Evolutionary conservation across 2,113 vertebrate species (phyloP), one percentile per base, ranked within the genome.

Genomic region (Ellobius talpinus): DNA sequence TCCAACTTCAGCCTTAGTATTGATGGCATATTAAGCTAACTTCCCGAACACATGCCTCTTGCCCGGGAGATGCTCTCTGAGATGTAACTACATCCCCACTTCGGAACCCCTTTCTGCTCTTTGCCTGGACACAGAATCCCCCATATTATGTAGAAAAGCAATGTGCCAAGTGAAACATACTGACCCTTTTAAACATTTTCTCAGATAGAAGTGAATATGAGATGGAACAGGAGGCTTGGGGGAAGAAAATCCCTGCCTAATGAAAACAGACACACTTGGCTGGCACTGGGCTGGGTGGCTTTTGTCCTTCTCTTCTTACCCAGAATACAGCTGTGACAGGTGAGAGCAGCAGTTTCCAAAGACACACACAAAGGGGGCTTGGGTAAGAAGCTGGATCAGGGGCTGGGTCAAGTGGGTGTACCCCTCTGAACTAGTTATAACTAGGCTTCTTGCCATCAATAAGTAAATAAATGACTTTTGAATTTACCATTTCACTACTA

Each of bases 31-130:
- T 85, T 45, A 65, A n/a, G 52, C 39, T 88, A 76, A 87, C 77
- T 89, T 96, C 73, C 13, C 23, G 87, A 93, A 87, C 19, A 90
- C 36, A 50, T 73, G 79, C 76, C 42, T 81, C 65, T 87, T 52
- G 3, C 63, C 89, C 24, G 23, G 78, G 42, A 94, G 33, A 73
- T 58, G 42, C 11, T 47, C 7, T 70, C 87, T 36, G 42, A 47
- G 73, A 55, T 39, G 55, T n/a, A 14, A 21, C 61, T 24, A 19
- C 58, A 16, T 74, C 39, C 29, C 31, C 76, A 55, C 52, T 65
- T 79, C 65, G 31, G 50, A 91, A 47, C 1, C 39, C 42, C 2
- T 36, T 26, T 42, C 26, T 16, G 13, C 8, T 31, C 82, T 89
- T 70, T 72, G 61, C 74, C 87, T 52, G 26, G 29, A 65, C 42